These are phyloP conservation scores for Pterois miles DNA, from an alignment of 2,797 vertebrate genomes.

Conservation along the genomic window DNA sequence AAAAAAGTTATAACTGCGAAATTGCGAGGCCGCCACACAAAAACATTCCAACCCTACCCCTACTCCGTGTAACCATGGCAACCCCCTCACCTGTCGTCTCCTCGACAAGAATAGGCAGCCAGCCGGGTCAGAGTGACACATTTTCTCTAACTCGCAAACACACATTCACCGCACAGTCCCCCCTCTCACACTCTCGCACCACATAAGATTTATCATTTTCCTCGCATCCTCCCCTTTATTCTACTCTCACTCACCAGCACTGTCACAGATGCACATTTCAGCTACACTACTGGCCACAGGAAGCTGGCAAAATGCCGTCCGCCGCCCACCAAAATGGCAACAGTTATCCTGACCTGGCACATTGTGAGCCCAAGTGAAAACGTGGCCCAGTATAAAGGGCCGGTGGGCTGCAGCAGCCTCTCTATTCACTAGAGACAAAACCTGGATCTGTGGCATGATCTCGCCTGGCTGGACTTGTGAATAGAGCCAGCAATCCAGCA, in stretches of 20 bases:
- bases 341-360: conserved; percentile 85
- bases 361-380: conserved; percentile 77
- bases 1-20: conserved; percentile 50
- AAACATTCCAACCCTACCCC: conserved; percentile 55
- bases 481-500: conserved; percentile 80
- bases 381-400: conserved; percentile 71
- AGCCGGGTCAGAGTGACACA: conserved; percentile 78
- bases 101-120: conserved; percentile 71
- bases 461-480: conserved; percentile 74
- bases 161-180: conserved; percentile 37
- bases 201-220: conserved; percentile 44
- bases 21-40: conserved; percentile 53
- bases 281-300: conserved; percentile 46
- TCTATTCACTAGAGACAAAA: conserved; percentile 85
- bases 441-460: conserved; percentile 80
- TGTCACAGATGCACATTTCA: conserved; percentile 36
- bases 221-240: conserved; percentile 17
- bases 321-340: conserved; percentile 72
- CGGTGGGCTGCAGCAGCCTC: conserved; percentile 68
- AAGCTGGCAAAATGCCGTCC: conserved; percentile 68
- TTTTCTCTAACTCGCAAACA: conserved; percentile 66
- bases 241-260: conserved; percentile 38
- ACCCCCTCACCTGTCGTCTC: conserved; percentile 78
- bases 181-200: conserved; percentile 21
- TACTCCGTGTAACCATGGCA: conserved; percentile 80